These are phyloP conservation scores for Drosophila eugracilis DNA, from an alignment of 1,140 invertebrate genomes.

Conservation along the genomic window DNA sequence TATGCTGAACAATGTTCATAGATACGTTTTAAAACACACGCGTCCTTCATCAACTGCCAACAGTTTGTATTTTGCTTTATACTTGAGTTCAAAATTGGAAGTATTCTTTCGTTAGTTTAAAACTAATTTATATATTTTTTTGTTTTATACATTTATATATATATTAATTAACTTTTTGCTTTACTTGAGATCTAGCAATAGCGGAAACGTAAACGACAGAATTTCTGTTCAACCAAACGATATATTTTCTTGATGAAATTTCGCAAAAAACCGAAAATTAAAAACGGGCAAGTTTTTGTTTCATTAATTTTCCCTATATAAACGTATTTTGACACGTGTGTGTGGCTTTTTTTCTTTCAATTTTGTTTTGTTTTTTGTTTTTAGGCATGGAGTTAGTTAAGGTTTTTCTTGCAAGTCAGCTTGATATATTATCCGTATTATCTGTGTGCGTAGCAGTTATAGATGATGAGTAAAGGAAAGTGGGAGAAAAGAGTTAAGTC, in stretches of 20 bases:
- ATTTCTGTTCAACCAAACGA: conserved; percentile 49
- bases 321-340: conserved; percentile 42
- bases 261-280: conserved; percentile 25
- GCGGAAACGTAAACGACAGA: conserved; percentile 51
- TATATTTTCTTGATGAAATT: conserved; percentile 34
- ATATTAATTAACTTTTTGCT: conserved; percentile 75
- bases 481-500: conserved; percentile 38
- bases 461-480: conserved; percentile 43
- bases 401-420: conserved; percentile 47
- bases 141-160: conserved; percentile 47
- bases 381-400: conserved; percentile 76
- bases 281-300: conserved; percentile 45
- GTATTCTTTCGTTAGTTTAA: conserved; percentile 73
- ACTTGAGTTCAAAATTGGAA: conserved; percentile 76
- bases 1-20: conserved; percentile 79
- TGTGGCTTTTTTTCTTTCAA: conserved; percentile 41
- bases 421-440: conserved; percentile 32
- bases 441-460: conserved; percentile 46
- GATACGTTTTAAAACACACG: conserved; percentile 75
- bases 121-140: conserved; percentile 75
- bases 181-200: conserved; percentile 79
- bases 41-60: conserved; percentile 50
- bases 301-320: conserved; percentile 27
- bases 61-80: conserved; percentile 53
- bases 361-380: conserved; percentile 9